Conservation (phyloP, 1,140 invertebrate genomes). For the Dinothrombium tinctorium region DNA sequence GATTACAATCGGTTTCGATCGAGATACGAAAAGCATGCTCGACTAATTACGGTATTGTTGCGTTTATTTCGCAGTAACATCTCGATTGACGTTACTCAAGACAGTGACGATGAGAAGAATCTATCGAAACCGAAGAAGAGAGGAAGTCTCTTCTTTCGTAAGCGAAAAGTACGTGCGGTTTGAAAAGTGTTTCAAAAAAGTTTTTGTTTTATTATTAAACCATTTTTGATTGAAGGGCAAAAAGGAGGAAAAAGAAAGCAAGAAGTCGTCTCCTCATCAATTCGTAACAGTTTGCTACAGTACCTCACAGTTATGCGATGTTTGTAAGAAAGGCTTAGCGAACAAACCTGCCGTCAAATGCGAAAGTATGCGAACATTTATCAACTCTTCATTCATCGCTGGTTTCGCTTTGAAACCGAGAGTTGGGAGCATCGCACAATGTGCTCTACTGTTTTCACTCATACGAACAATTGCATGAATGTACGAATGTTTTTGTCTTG, state of each 20-base stretch:
- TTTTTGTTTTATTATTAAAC: neutral
- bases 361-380: slow-evolving; percentile 31
- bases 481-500: too few relatives aligned
- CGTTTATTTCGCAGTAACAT: neutral
- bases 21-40: neutral
- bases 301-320: slow-evolving; percentile 47
- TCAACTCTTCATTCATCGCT: neutral
- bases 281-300: slow-evolving; percentile 46
- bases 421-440: too few relatives aligned
- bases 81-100: slow-evolving; percentile 5
- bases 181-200: neutral
- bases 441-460: too few relatives aligned
- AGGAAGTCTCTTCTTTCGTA: slow-evolving; percentile 65
- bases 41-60: neutral
- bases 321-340: slow-evolving; percentile 47
- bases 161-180: slow-evolving; percentile 40
- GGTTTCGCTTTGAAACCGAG: too few relatives aligned
- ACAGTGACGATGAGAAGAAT: slow-evolving; percentile 41
- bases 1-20: neutral
- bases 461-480: too few relatives aligned
- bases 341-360: slow-evolving; percentile 47
- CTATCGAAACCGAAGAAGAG: slow-evolving; percentile 53
- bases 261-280: slow-evolving; percentile 38
- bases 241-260: slow-evolving; percentile 24
- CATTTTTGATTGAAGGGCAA: slow-evolving; percentile 27